Evolutionary conservation across 2,113 vertebrate species (phyloP).

Genomic region (Chiloscyllium plagiosum): DNA sequence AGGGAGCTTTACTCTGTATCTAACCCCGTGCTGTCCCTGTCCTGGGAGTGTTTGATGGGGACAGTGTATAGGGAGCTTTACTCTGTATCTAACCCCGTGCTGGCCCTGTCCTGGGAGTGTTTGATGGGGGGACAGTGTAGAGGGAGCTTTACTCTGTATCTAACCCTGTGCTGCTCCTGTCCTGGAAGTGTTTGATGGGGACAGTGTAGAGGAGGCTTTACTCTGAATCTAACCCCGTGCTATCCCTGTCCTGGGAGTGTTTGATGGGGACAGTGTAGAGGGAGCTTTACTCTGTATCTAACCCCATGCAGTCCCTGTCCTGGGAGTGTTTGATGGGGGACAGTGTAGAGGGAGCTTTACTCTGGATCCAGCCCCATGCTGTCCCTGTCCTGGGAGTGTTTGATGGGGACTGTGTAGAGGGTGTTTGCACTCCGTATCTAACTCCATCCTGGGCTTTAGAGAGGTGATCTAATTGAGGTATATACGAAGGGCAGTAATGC

Average conservation of each 20-base stretch:
- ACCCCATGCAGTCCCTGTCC: background rate
- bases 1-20: background rate
- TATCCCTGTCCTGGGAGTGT: background rate
- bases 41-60: background rate
- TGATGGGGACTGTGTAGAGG: background rate
- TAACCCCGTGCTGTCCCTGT: background rate
- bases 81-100: background rate
- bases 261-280: background rate
- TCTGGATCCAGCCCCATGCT: background rate
- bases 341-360: background rate
- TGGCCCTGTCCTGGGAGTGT: background rate
- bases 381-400: background rate
- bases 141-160: background rate
- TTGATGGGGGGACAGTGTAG: slow-evolving; percentile 20
- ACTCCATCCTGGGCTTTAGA: background rate
- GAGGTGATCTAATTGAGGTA: no score
- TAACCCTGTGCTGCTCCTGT: background rate
- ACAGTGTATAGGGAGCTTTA: background rate
- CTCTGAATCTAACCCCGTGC: background rate
- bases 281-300: background rate
- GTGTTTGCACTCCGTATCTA: background rate
- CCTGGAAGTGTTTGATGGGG: background rate
- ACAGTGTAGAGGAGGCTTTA: background rate
- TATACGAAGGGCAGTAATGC: no score
- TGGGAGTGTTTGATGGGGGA: background rate